Conservation (phyloP, 2,797 vertebrate species). For the Chloroceryle inda region DNA sequence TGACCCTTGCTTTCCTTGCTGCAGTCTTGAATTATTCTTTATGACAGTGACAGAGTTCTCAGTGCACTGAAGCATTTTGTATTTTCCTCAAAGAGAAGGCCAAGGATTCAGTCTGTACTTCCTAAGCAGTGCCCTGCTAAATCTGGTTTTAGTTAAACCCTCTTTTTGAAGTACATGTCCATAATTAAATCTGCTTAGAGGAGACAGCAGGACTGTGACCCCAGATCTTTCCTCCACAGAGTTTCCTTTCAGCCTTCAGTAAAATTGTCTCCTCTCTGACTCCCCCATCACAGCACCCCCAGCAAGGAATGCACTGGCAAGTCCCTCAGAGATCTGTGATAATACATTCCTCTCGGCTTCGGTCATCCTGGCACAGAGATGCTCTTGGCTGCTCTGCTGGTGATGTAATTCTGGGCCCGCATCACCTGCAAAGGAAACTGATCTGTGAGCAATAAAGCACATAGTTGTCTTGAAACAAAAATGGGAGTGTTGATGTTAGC, state of each 20-base stretch:
- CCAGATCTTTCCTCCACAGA: conserved; percentile 57
- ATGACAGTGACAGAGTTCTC: not conserved
- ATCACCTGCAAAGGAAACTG: conserved; percentile 78
- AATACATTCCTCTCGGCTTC: conserved; percentile 83
- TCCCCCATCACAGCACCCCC: conserved; percentile 46
- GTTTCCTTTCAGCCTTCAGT: conserved; percentile 46
- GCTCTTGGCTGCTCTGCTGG: conserved; percentile 79
- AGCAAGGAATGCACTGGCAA: conserved; percentile 73
- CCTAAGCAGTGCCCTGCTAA: conserved; percentile 54
- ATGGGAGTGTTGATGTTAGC: conserved; percentile 28
- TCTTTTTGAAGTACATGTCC: conserved; percentile 71
- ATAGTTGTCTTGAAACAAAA: conserved; percentile 49
- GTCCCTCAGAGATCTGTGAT: conserved; percentile 77
- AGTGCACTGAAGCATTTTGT: not conserved
- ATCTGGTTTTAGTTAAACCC: conserved; percentile 77
- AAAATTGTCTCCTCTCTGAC: conserved; percentile 62
- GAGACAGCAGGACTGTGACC: conserved; percentile 70
- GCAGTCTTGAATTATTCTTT: not conserved
- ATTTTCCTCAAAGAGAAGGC: conserved; percentile 54
- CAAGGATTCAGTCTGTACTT: conserved; percentile 45
- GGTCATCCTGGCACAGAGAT: conserved; percentile 77
- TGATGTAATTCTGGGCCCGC: conserved; percentile 83
- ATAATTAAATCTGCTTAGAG: conserved; percentile 73
- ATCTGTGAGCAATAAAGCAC: conserved; percentile 64
- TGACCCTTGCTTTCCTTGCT: not conserved